phyloP scores from a whole-genome alignment of 2,888 invertebrate genomes.

The Lissocephala sabroskyi region DNA sequence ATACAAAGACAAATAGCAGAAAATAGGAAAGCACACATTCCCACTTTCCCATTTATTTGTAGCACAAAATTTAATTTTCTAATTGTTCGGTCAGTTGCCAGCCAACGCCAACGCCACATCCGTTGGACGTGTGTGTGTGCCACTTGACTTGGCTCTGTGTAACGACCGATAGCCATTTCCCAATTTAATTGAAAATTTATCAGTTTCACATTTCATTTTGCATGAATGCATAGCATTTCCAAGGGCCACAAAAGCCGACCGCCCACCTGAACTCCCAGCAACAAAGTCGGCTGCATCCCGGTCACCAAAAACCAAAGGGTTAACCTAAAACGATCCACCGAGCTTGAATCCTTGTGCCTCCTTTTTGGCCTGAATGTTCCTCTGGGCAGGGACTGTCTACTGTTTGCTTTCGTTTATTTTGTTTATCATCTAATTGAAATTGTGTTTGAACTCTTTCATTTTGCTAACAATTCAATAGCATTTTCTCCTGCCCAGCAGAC shows the following conservation, averaged over 20 bases:
- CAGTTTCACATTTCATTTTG: slow-evolving; percentile 55
- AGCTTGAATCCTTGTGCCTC: no score
- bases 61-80: slow-evolving; percentile 43
- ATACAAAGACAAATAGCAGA: neutral
- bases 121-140: slow-evolving; percentile 10
- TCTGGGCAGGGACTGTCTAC: no score
- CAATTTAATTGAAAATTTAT: slow-evolving; percentile 63
- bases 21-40: no score
- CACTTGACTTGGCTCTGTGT: slow-evolving; percentile 24
- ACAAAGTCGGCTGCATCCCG: neutral
- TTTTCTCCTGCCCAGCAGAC: no score
- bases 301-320: neutral
- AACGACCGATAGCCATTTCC: slow-evolving; percentile 13
- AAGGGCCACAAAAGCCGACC: neutral
- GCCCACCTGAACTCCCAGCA: neutral
- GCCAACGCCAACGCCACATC: neutral
- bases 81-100: slow-evolving; percentile 40
- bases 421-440: no score
- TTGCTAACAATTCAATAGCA: neutral
- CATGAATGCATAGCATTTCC: slow-evolving; percentile 23
- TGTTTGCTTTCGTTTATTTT: no score
- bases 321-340: neutral
- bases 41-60: slow-evolving; percentile 5
- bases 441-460: no score
- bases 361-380: no score